Percentiles rank a stretch among this genome's conserved stretches.
Evolutionary conservation across 2,113 vertebrate genomes (phyloP).

Genomic region (Aviceda subcristata): DNA sequence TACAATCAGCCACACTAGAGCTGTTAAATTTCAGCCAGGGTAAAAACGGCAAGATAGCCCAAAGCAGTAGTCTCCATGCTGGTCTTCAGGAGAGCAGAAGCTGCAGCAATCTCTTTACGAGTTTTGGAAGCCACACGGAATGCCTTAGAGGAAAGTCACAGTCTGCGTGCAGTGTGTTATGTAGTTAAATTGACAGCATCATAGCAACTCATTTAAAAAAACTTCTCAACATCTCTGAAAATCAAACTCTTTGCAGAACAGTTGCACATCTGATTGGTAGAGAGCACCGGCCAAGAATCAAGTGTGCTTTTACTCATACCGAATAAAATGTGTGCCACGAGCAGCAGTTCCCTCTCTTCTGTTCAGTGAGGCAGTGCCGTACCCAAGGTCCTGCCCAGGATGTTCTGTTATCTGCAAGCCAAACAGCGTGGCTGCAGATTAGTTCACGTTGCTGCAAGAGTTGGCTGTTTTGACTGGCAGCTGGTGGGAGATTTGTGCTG

Average conservation of each 20-base stretch:
- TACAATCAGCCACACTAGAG: not conserved
- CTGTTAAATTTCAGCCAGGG: not conserved
- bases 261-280: not conserved
- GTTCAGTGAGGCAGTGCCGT: rapidly evolving
- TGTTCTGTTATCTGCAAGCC: not conserved
- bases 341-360: not conserved
- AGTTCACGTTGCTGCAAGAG: not conserved
- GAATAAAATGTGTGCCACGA: not conserved
- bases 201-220: not conserved
- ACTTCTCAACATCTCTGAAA: not conserved
- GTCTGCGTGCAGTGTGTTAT: not conserved
- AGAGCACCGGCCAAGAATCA: not conserved
- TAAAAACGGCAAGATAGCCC: not conserved
- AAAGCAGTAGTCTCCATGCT: not conserved
- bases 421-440: not conserved
- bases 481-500: not conserved
- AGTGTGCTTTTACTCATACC: not conserved
- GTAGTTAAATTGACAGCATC: not conserved
- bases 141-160: not conserved
- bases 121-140: not conserved
- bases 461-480: not conserved
- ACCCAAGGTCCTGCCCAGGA: not conserved
- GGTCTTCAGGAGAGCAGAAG: not conserved
- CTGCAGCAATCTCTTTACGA: not conserved
- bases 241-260: not conserved